Conservation (phyloP, 2,797 vertebrate species). For the Rhynchotus rufescens region DNA sequence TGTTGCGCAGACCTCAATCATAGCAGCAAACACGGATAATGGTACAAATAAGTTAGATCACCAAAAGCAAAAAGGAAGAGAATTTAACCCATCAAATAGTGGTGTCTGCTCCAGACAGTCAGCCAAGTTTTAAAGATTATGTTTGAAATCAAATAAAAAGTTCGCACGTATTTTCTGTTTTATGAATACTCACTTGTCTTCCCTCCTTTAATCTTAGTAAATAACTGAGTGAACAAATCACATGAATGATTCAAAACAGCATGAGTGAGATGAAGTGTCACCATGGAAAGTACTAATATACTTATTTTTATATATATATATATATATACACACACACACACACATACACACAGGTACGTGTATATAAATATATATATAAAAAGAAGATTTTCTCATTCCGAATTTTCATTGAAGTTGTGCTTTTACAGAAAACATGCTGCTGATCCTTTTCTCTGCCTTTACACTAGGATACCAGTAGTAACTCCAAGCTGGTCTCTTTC, state of each 20-base stretch:
- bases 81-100: not conserved
- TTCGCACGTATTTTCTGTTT: not conserved
- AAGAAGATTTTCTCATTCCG: not conserved
- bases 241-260: not conserved
- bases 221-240: not conserved
- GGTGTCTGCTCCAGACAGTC: not conserved
- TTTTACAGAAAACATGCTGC: not conserved
- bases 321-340: too few relatives aligned
- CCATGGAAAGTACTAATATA: not conserved
- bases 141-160: not conserved
- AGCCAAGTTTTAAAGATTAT: not conserved
- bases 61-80: not conserved
- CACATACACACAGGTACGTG: too few relatives aligned
- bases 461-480: not conserved
- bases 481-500: not conserved
- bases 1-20: not conserved
- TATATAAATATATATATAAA: not conserved
- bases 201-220: not conserved
- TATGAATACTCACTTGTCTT: not conserved
- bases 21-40: not conserved
- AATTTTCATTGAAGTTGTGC: not conserved
- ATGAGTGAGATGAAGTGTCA: not conserved
- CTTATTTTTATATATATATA: not conserved
- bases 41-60: not conserved
- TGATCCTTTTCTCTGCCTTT: rapidly evolving